Evolutionary conservation across 2,888 invertebrate genomes (phyloP).

Genomic region (Ligdia adustata): DNA sequence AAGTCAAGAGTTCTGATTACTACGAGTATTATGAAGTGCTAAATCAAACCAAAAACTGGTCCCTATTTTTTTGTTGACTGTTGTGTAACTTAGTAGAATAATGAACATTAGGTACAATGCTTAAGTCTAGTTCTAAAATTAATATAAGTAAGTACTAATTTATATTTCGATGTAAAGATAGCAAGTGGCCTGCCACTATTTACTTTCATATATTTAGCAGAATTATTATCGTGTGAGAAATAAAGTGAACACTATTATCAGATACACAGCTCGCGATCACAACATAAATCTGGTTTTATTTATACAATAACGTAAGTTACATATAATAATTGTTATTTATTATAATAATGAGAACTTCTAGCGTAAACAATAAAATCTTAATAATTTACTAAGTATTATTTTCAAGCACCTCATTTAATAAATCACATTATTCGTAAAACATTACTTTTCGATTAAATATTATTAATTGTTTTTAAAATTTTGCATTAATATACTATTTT

Average conservation of each 20-base stretch:
- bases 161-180: conserved; percentile 9
- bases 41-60: conserved; percentile 4
- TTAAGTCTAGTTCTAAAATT: too few relatives aligned
- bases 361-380: not conserved
- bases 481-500: not conserved
- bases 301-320: too few relatives aligned
- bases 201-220: too few relatives aligned
- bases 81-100: not conserved
- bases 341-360: too few relatives aligned
- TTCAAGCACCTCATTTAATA: conserved; percentile 24
- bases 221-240: too few relatives aligned
- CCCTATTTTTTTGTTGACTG: not conserved
- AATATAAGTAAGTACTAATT: not conserved
- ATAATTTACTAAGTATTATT: not conserved
- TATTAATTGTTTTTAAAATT: conserved; percentile 4
- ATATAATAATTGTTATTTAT: too few relatives aligned
- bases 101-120: not conserved
- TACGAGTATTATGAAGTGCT: too few relatives aligned
- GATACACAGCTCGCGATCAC: too few relatives aligned
- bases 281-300: too few relatives aligned
- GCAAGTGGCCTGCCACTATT: conserved; percentile 55
- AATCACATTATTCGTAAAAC: conserved; percentile 18
- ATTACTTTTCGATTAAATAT: too few relatives aligned
- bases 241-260: too few relatives aligned
- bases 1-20: too few relatives aligned